phyloP scores from a whole-genome alignment of 2,888 invertebrate species.

The Drosophila paranaensis region DNA sequence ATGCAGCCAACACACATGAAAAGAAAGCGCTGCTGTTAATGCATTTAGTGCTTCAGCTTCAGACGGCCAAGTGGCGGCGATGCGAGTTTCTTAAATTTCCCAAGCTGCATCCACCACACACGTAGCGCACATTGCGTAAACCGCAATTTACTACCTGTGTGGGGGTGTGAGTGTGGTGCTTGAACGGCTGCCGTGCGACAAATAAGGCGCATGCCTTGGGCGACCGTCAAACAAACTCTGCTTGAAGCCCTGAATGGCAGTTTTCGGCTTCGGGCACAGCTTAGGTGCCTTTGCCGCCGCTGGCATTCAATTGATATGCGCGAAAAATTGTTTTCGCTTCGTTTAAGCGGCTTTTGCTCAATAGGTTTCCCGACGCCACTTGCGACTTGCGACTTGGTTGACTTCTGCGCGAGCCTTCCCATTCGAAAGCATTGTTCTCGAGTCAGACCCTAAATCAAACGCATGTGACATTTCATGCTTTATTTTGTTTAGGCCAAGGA shows the following conservation, averaged over 20 bases:
- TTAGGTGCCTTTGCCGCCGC: constrained; percentile 10
- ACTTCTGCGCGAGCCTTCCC: not conserved
- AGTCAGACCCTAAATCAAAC: constrained; percentile 1
- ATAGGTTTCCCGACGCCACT: constrained; percentile 31
- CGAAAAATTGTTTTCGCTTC: constrained; percentile 60
- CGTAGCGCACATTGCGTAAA: constrained; percentile 46
- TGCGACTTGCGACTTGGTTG: constrained; percentile 35
- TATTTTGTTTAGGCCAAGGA: not conserved
- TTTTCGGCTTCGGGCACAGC: constrained; percentile 9
- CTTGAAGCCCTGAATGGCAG: constrained; percentile 3
- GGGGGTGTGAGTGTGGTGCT: constrained; percentile 6
- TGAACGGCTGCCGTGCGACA: constrained; percentile 39
- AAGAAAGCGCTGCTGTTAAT: constrained; percentile 38
- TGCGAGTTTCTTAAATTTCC: constrained; percentile 8
- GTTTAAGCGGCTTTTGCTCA: constrained; percentile 52
- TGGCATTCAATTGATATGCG: constrained; percentile 64
- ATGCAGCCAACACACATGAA: constrained; percentile 6
- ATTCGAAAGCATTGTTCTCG: not conserved
- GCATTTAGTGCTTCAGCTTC: constrained; percentile 40
- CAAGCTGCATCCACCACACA: constrained; percentile 27
- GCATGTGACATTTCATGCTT: constrained; percentile 16
- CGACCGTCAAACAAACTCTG: constrained; percentile 10
- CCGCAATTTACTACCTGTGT: constrained; percentile 57
- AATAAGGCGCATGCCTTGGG: constrained; percentile 51
- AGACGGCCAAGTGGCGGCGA: constrained; percentile 22